phyloP scores from a whole-genome alignment of 2,888 invertebrate genomes.

The Drosophila monieri region DNA sequence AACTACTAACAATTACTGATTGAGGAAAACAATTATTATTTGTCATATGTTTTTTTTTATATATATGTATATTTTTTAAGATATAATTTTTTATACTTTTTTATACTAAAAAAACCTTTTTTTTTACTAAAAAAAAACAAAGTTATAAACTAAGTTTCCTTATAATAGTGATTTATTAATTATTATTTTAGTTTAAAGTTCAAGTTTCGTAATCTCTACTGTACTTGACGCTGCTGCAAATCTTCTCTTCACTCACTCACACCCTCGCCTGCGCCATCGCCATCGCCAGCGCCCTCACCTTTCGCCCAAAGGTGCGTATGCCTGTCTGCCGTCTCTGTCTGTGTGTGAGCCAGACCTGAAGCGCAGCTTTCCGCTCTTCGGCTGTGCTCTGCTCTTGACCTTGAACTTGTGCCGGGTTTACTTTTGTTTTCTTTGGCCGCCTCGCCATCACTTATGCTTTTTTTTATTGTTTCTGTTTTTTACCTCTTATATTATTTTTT shows the following conservation, averaged over 20 bases:
- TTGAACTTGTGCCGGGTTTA: slow-evolving; percentile 77
- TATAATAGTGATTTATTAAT: no score
- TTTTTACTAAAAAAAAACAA: no score
- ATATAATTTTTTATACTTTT: no score
- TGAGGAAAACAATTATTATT: no score
- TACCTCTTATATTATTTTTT: background rate
- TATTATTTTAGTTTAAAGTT: no score
- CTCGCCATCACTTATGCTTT: slow-evolving; percentile 47
- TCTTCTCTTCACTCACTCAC: slow-evolving; percentile 5
- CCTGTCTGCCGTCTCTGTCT: background rate
- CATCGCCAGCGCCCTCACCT: slow-evolving; percentile 26
- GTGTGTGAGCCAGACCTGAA: slow-evolving; percentile 31
- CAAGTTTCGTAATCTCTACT: background rate
- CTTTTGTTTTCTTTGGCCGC: slow-evolving; percentile 76
- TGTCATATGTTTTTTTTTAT: no score
- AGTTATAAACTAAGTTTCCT: no score
- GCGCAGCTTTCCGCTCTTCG: slow-evolving; percentile 40
- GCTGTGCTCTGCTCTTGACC: slow-evolving; percentile 69
- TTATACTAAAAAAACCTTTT: no score
- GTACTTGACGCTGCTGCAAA: slow-evolving; percentile 14
- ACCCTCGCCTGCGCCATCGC: background rate
- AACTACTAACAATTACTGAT: no score
- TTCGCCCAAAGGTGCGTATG: slow-evolving; percentile 2
- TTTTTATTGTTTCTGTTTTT: background rate
- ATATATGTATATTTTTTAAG: no score